A percentile compares a stretch with the other conserved stretches of the same genome.
phyloP scores from a whole-genome alignment of 2,888 invertebrate genomes.

The Hipparchia sbordonii region DNA sequence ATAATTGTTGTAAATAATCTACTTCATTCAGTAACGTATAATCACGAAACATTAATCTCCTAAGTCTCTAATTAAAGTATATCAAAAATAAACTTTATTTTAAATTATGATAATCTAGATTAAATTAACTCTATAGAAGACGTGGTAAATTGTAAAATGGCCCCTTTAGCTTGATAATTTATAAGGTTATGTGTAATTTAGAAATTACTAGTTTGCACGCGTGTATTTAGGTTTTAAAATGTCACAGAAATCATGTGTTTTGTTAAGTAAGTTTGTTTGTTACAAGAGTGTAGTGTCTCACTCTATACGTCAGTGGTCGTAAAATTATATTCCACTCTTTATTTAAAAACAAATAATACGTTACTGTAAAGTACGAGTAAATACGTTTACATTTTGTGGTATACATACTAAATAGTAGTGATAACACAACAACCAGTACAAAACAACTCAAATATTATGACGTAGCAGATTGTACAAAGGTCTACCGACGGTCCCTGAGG shows the following conservation, averaged over 20 bases:
- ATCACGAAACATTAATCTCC: not conserved
- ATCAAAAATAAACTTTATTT: slow-evolving; percentile 9
- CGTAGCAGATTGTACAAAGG: slow-evolving; percentile 53
- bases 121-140: not conserved
- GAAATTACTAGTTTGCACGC: not conserved
- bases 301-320: too few species aligned
- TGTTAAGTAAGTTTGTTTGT: too few species aligned
- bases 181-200: not conserved
- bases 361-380: not conserved
- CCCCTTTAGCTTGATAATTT: not conserved
- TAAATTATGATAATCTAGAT: not conserved
- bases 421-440: slow-evolving; percentile 37
- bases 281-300: too few species aligned
- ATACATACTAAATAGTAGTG: not conserved
- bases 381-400: not conserved
- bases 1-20: not conserved
- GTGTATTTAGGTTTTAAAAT: too few species aligned
- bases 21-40: not conserved
- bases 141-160: not conserved
- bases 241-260: too few species aligned
- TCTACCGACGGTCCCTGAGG: slow-evolving; percentile 51
- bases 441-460: slow-evolving; percentile 49
- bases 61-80: slow-evolving; percentile 1
- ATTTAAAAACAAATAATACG: too few species aligned
- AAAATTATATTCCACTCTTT: too few species aligned